Conservation (phyloP, 2,888 invertebrate genomes). For the Leucophora obtusa region DNA sequence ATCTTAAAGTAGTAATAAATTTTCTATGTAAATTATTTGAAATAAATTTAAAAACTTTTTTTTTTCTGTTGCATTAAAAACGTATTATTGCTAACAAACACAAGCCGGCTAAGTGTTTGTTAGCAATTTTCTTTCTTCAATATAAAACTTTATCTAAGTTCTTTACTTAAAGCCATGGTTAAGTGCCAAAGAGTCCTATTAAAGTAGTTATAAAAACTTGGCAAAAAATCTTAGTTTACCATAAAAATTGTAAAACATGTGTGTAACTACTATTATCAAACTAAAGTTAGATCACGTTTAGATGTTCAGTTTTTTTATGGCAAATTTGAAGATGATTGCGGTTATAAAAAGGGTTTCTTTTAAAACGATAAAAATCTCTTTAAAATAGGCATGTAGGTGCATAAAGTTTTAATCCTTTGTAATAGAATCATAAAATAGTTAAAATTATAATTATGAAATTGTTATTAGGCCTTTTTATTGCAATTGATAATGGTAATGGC, state of each 20-base stretch:
- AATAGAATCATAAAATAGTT: slow-evolving; percentile 38
- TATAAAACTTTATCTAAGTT: background rate
- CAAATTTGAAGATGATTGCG: background rate
- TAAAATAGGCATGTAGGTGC: background rate
- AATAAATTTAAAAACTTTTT: background rate
- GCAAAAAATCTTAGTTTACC: background rate
- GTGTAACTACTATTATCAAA: no score
- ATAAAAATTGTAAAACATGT: background rate
- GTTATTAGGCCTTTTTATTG: slow-evolving; percentile 6
- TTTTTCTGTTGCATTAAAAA: background rate
- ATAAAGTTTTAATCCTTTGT: slow-evolving; percentile 11
- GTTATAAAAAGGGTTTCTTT: background rate
- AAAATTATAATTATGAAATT: slow-evolving; percentile 33
- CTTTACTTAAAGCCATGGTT: background rate
- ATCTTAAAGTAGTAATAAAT: background rate
- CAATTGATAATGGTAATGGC: slow-evolving; percentile 37
- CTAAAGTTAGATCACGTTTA: background rate
- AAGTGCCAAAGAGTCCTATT: background rate
- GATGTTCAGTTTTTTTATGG: background rate
- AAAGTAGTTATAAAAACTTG: background rate
- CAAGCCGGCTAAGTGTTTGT: background rate
- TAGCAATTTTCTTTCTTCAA: background rate
- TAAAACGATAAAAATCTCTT: background rate
- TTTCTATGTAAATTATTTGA: background rate
- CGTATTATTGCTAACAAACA: background rate